Conservation (phyloP, 1,140 invertebrate species). For the Drosophila punjabiensis region DNA sequence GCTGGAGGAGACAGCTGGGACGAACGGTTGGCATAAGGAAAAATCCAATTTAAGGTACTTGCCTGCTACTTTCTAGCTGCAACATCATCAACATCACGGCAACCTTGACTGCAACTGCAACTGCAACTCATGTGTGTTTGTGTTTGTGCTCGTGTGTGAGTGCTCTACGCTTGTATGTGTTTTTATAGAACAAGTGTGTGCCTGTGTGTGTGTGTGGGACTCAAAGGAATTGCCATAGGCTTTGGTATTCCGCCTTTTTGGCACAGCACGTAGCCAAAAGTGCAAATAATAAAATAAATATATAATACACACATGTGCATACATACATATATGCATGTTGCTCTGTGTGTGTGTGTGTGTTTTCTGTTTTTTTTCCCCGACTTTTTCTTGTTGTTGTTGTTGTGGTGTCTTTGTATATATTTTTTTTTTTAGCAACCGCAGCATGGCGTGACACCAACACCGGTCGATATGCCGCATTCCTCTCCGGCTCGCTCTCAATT, state of each 20-base stretch:
- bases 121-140: slow-evolving; percentile 24
- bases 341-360: slow-evolving; percentile 7
- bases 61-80: slow-evolving; percentile 47
- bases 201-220: slow-evolving; percentile 5
- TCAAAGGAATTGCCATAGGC: slow-evolving; percentile 55
- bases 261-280: slow-evolving; percentile 69
- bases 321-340: slow-evolving; percentile 17
- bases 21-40: slow-evolving; percentile 10
- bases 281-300: slow-evolving; percentile 82
- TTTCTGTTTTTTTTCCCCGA: slow-evolving; percentile 10
- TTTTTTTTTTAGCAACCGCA: slow-evolving; percentile 52
- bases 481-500: slow-evolving; percentile 47
- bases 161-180: not conserved
- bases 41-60: slow-evolving; percentile 54
- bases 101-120: slow-evolving; percentile 52
- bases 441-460: slow-evolving; percentile 57
- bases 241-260: slow-evolving; percentile 43
- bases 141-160: not conserved
- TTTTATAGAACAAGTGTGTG: slow-evolving; percentile 19
- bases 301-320: slow-evolving; percentile 37
- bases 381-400: slow-evolving; percentile 4
- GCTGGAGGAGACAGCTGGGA: not conserved
- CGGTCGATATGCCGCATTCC: slow-evolving; percentile 79
- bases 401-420: slow-evolving; percentile 9
- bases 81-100: slow-evolving; percentile 39